Conservation (phyloP, 2,113 vertebrate species). For the Cnemophilus loriae region DNA sequence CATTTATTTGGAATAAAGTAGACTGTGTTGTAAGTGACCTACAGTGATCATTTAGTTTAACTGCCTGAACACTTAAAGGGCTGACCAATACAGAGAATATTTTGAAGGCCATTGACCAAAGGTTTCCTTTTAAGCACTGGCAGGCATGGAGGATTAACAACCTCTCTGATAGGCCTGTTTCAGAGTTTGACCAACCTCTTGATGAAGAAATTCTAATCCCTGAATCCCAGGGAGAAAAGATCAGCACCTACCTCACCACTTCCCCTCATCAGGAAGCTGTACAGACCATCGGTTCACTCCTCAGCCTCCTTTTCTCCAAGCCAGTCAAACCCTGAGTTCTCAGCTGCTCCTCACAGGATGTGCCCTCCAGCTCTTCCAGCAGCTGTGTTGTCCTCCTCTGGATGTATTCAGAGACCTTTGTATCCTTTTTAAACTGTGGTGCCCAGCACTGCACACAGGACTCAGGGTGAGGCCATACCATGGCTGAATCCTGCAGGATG, state of each 20-base stretch:
- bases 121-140: background rate
- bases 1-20: background rate
- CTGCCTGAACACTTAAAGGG: background rate
- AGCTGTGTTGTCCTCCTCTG: background rate
- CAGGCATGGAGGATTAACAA: background rate
- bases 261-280: background rate
- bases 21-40: background rate
- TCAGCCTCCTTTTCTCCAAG: background rate
- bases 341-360: accelerated
- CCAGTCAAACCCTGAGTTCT: background rate
- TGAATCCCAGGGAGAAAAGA: background rate
- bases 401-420: background rate
- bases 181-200: background rate
- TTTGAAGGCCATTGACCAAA: background rate
- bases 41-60: background rate
- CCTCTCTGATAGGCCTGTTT: background rate
- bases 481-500: accelerated
- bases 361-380: background rate
- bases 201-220: background rate
- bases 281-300: background rate
- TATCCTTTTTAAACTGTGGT: too few relatives aligned
- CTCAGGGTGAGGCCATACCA: accelerated
- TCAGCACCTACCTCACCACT: background rate
- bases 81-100: background rate
- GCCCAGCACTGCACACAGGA: too few relatives aligned